Evolutionary conservation across 2,888 invertebrate genomes (phyloP).

Genomic region (Dryobotodes eremita): DNA sequence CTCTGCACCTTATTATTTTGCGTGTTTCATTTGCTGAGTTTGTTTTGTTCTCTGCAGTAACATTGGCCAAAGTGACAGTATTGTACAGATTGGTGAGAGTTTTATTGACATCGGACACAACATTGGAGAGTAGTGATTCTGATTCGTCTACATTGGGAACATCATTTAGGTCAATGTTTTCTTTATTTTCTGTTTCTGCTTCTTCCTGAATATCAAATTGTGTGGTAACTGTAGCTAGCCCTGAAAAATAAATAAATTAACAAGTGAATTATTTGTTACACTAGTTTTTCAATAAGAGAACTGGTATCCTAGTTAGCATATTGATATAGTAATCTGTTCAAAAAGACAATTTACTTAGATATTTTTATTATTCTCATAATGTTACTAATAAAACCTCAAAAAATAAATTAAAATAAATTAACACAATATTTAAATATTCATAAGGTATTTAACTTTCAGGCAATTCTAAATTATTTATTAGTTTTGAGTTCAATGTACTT

Average conservation of each 20-base stretch:
- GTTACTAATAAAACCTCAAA: neutral
- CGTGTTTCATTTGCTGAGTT: constrained; percentile 83
- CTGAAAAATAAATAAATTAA: constrained; percentile 66
- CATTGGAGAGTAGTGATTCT: constrained; percentile 86
- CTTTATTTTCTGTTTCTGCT: constrained; percentile 69
- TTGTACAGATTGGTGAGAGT: constrained; percentile 86
- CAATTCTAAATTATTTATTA: constrained; percentile 16
- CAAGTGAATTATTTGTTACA: neutral
- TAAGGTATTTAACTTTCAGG: constrained; percentile 21
- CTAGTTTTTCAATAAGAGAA: neutral
- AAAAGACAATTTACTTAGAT: neutral
- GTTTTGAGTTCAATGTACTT: constrained; percentile 43
- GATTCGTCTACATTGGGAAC: constrained; percentile 87
- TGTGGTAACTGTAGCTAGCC: constrained; percentile 69
- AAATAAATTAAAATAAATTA: constrained; percentile 12
- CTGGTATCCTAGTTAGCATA: neutral
- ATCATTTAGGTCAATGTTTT: constrained; percentile 75
- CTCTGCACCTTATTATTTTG: constrained; percentile 86
- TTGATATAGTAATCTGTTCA: neutral
- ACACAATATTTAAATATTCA: constrained; percentile 26
- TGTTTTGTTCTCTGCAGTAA: constrained; percentile 83
- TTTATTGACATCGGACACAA: constrained; percentile 87
- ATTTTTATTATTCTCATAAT: neutral
- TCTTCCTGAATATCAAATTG: constrained; percentile 85
- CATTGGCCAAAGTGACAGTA: constrained; percentile 85